Evolutionary conservation across 2,113 vertebrate species (phyloP).

Genomic region (Regulus satrapa): DNA sequence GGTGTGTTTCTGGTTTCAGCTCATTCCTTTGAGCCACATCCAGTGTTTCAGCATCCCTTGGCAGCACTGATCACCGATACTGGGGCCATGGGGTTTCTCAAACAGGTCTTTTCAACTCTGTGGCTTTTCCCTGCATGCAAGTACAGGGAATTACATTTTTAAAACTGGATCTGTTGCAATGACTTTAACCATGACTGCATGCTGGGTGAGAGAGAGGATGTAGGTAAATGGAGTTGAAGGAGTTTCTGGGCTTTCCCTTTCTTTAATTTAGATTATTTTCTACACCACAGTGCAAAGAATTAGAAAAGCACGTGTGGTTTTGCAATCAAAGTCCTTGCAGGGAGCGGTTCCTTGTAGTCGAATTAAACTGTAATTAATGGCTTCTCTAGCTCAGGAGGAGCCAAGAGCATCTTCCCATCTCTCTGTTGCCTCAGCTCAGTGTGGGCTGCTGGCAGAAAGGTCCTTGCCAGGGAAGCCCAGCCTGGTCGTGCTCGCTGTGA

Average conservation of each 20-base stretch:
- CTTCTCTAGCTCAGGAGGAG: not conserved
- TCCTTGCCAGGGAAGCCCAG: not conserved
- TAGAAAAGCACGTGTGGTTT: not conserved
- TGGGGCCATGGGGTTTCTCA: not conserved
- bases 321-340: not conserved
- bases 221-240: not conserved
- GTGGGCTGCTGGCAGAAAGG: not conserved
- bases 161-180: not conserved
- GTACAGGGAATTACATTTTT: not conserved
- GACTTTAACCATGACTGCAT: not conserved
- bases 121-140: not conserved
- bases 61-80: not conserved
- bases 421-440: not conserved
- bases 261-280: conserved; percentile 11
- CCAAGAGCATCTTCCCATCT: not conserved
- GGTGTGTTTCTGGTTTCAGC: not conserved
- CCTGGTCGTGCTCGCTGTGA: not conserved
- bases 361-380: conserved; percentile 18
- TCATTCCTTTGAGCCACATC: not conserved
- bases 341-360: not conserved
- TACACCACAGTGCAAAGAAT: not conserved
- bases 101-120: not conserved
- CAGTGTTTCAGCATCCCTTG: not conserved
- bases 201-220: not conserved
- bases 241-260: not conserved